Conservation (phyloP, 2,113 vertebrate genomes). For the Chionis minor region DNA sequence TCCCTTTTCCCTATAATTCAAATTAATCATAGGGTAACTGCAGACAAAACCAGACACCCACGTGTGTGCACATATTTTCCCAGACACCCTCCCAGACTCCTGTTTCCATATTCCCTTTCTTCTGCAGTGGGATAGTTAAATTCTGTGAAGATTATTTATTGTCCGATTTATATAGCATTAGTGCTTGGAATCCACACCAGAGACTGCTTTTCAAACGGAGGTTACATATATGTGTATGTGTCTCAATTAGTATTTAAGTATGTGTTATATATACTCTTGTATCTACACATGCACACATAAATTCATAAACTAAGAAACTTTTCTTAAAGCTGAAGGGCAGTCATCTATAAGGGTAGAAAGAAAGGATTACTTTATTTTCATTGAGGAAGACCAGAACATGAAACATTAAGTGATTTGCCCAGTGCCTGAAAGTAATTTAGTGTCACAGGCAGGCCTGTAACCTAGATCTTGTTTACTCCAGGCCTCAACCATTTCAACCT, state of each 20-base stretch:
- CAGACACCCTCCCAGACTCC: not conserved
- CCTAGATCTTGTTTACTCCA: not conserved
- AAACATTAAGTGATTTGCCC: not conserved
- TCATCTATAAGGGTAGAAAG: not conserved
- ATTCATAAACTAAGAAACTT: not conserved
- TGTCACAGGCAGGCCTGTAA: not conserved
- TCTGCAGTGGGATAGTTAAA: not conserved
- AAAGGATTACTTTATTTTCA: not conserved
- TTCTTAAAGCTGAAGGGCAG: not conserved
- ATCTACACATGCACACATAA: too few species aligned
- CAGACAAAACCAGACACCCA: not conserved
- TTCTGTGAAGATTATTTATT: not conserved
- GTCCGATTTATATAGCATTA: not conserved
- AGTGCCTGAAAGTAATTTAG: not conserved
- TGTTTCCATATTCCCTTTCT: not conserved
- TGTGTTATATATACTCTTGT: too few species aligned
- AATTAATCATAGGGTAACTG: not conserved
- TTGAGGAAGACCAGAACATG: not conserved
- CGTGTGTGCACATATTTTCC: not conserved
- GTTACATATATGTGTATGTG: not conserved
- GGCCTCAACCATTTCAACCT: not conserved
- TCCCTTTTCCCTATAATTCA: not conserved
- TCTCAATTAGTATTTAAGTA: not conserved
- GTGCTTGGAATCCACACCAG: not conserved
- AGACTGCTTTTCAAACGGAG: not conserved